These are phyloP conservation scores for Altica lythri DNA, from an alignment of 2,888 invertebrate genomes.

Conservation along the genomic window DNA sequence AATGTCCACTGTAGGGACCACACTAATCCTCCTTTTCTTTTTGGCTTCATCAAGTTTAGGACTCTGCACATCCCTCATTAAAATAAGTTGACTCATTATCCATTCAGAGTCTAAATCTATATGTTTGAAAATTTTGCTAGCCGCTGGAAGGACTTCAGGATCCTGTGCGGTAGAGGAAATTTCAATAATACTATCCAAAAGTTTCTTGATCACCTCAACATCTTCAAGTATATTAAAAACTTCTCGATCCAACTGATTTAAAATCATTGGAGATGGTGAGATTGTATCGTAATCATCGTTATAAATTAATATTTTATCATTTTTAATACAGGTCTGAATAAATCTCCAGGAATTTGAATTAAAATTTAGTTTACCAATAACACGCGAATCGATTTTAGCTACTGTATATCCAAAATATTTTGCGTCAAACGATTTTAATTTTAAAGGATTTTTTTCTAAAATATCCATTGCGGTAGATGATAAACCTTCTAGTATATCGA, in stretches of 20 bases:
- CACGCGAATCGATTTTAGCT: constrained; percentile 42
- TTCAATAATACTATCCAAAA: constrained; percentile 62
- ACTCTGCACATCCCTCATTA: constrained; percentile 63
- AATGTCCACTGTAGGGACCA: constrained; percentile 64
- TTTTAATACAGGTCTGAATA: constrained; percentile 62
- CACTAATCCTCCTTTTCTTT: constrained; percentile 56
- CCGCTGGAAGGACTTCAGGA: constrained; percentile 64
- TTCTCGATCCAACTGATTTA: constrained; percentile 55
- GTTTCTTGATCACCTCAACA: constrained; percentile 53
- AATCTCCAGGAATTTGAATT: constrained; percentile 62
- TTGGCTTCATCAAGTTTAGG: constrained; percentile 55
- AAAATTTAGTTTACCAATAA: constrained; percentile 40
- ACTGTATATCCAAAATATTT: constrained; percentile 44
- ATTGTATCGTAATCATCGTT: constrained; percentile 28
- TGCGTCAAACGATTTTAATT: constrained; percentile 40
- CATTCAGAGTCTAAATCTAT: constrained; percentile 68
- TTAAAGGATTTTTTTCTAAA: constrained; percentile 35
- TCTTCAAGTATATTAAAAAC: constrained; percentile 61
- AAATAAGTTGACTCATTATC: constrained; percentile 63
- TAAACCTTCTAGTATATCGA: constrained; percentile 46
- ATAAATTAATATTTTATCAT: constrained; percentile 54
- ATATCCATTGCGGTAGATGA: constrained; percentile 42
- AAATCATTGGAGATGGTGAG: constrained; percentile 29
- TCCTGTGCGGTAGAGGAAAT: constrained; percentile 65
- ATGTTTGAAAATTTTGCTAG: constrained; percentile 68